Evolutionary conservation across 2,888 invertebrate genomes (phyloP).

Genomic region (Erannis defoliaria): DNA sequence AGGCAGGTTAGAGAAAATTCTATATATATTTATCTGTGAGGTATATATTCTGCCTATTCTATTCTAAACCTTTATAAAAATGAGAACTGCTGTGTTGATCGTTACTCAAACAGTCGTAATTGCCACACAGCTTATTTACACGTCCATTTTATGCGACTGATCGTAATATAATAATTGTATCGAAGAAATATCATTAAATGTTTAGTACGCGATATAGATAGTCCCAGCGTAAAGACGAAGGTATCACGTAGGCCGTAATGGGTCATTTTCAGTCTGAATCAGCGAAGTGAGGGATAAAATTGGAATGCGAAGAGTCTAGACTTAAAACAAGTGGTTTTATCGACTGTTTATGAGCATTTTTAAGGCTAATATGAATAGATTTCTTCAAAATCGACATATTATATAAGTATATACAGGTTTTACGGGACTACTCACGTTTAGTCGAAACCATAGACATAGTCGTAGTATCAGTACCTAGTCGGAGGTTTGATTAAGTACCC

Average conservation of each 20-base stretch:
- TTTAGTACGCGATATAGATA: conserved; percentile 9
- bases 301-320: conserved; percentile 2
- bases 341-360: not conserved
- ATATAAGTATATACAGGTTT: no score
- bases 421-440: no score
- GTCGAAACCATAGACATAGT: no score
- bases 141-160: conserved; percentile 44
- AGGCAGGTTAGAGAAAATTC: no score
- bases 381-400: no score
- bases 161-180: conserved; percentile 51
- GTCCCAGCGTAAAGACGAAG: conserved; percentile 5
- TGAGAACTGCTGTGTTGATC: not conserved
- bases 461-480: no score
- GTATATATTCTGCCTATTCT: no score
- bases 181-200: conserved; percentile 27
- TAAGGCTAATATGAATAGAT: no score
- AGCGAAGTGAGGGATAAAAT: not conserved
- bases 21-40: no score
- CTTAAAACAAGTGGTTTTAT: not conserved
- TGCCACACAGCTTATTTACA: conserved; percentile 45
- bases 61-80: not conserved
- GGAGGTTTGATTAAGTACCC: no score
- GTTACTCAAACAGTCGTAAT: conserved; percentile 41
- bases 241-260: not conserved
- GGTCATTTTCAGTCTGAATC: not conserved